Percentiles rank a stretch among this genome's conserved stretches.
Evolutionary conservation across 2,797 vertebrate genomes (phyloP).

Genomic region (Microctenopoma steveboyesi): DNA sequence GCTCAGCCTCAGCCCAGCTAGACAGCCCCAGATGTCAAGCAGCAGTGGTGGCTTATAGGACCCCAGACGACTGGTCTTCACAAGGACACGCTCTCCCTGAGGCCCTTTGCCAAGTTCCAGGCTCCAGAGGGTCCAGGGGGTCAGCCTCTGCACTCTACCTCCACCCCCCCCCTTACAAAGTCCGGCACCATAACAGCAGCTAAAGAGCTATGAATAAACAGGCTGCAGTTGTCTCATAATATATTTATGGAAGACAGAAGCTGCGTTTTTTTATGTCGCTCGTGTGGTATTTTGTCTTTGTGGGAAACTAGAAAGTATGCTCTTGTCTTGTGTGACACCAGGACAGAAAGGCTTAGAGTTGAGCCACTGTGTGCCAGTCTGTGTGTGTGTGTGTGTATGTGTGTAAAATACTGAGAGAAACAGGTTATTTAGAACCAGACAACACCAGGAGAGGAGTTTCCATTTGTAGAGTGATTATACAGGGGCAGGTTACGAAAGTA

Average conservation of each 20-base stretch:
- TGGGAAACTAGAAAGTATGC: slow-evolving; percentile 80
- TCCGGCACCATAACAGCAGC: slow-evolving; percentile 63
- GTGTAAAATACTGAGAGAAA: neutral
- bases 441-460: neutral
- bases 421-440: slow-evolving; percentile 2
- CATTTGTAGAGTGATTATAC: neutral
- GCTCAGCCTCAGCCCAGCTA: slow-evolving; percentile 69
- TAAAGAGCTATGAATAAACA: slow-evolving; percentile 74
- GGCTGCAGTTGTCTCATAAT: slow-evolving; percentile 62
- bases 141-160: slow-evolving; percentile 54
- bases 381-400: slow-evolving; percentile 6
- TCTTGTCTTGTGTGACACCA: slow-evolving; percentile 64
- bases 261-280: slow-evolving; percentile 53
- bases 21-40: slow-evolving; percentile 76
- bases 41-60: slow-evolving; percentile 72
- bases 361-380: slow-evolving; percentile 24
- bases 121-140: slow-evolving; percentile 66
- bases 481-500: neutral
- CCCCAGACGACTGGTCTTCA: slow-evolving; percentile 65
- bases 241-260: slow-evolving; percentile 76
- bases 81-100: slow-evolving; percentile 60
- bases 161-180: slow-evolving; percentile 42
- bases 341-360: slow-evolving; percentile 52
- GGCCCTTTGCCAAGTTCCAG: slow-evolving; percentile 66
- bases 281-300: slow-evolving; percentile 62